A percentile compares a stretch with the other conserved stretches of the same genome.
These are phyloP conservation scores for Lampropteryx suffumata DNA, from an alignment of 2,888 invertebrate species.

Conservation along the genomic window DNA sequence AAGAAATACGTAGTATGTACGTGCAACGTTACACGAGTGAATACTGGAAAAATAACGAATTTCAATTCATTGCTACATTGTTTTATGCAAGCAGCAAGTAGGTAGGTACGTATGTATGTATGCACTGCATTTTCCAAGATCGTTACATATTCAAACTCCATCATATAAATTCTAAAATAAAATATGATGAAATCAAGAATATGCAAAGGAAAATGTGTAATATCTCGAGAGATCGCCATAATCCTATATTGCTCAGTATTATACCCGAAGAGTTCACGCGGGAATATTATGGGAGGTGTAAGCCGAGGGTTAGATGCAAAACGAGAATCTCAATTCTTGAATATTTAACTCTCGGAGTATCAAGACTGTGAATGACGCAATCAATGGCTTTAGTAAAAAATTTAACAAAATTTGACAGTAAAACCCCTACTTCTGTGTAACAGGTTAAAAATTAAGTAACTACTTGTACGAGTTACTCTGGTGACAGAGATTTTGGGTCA, in stretches of 20 bases:
- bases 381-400: neutral
- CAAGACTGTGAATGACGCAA: slow-evolving; percentile 2
- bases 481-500: too few species aligned
- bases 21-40: too few species aligned
- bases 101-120: too few species aligned
- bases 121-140: too few species aligned
- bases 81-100: too few species aligned
- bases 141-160: slow-evolving; percentile 4
- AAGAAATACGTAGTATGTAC: too few species aligned
- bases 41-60: too few species aligned
- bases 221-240: slow-evolving; percentile 25
- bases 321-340: slow-evolving; percentile 22
- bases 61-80: too few species aligned
- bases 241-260: slow-evolving; percentile 28
- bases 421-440: too few species aligned
- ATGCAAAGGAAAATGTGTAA: slow-evolving; percentile 26
- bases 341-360: slow-evolving; percentile 18
- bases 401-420: too few species aligned
- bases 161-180: slow-evolving; percentile 11
- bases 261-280: slow-evolving; percentile 21
- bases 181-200: slow-evolving; percentile 23
- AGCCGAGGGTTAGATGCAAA: slow-evolving; percentile 22
- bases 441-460: too few species aligned
- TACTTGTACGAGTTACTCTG: too few species aligned
- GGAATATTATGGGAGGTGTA: slow-evolving; percentile 27